Conservation (phyloP, 2,888 invertebrate species). For the Cheilosia vernalis region DNA sequence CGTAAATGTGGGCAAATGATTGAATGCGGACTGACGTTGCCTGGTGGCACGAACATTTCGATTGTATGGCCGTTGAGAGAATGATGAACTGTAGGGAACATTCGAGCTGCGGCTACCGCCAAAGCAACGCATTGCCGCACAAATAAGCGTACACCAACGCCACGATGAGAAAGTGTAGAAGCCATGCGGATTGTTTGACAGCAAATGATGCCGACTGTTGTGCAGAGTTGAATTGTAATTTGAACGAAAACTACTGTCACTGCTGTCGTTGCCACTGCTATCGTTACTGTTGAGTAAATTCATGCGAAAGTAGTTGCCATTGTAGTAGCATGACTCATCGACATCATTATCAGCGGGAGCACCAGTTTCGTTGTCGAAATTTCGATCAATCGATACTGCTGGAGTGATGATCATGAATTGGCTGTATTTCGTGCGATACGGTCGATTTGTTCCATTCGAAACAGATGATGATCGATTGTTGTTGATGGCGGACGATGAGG, state of each 20-base stretch:
- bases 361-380: slow-evolving; percentile 79
- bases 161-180: slow-evolving; percentile 82
- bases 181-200: slow-evolving; percentile 80
- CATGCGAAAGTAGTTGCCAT: slow-evolving; percentile 81
- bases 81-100: slow-evolving; percentile 80
- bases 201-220: slow-evolving; percentile 81
- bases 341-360: slow-evolving; percentile 77
- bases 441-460: slow-evolving; percentile 76
- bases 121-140: slow-evolving; percentile 83
- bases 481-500: slow-evolving; percentile 60
- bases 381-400: slow-evolving; percentile 83
- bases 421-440: slow-evolving; percentile 80
- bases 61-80: slow-evolving; percentile 78
- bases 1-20: slow-evolving; percentile 81
- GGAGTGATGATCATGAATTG: slow-evolving; percentile 83
- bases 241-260: slow-evolving; percentile 81
- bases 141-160: slow-evolving; percentile 82
- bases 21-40: slow-evolving; percentile 79
- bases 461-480: slow-evolving; percentile 68
- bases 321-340: slow-evolving; percentile 77
- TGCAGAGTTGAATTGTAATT: slow-evolving; percentile 82
- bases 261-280: slow-evolving; percentile 79
- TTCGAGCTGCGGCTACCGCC: slow-evolving; percentile 79
- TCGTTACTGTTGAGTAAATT: slow-evolving; percentile 79
- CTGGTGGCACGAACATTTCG: slow-evolving; percentile 75